Evolutionary conservation across 2,888 invertebrate species (phyloP).

Genomic region (Sipha maydis): DNA sequence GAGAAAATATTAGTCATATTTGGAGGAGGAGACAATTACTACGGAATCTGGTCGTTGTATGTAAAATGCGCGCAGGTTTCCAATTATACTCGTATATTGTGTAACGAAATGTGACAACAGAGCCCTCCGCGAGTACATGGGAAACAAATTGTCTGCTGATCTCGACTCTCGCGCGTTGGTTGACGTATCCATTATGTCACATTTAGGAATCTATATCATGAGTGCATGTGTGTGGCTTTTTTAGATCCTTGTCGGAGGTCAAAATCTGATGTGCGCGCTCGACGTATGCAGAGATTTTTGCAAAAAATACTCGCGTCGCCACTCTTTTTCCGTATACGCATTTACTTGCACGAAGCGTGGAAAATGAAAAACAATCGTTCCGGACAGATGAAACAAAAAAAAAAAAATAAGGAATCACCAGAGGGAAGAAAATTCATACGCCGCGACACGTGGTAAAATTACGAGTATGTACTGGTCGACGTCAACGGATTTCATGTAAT

Average conservation of each 20-base stretch:
- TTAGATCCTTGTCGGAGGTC: conserved; percentile 31
- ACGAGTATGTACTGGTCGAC: too few relatives aligned
- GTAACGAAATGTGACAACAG: not conserved
- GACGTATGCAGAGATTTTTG: not conserved
- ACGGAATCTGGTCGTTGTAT: not conserved
- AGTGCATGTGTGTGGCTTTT: not conserved
- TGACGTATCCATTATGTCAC: not conserved
- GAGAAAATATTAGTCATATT: too few relatives aligned
- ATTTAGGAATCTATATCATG: too few relatives aligned
- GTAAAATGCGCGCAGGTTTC: not conserved
- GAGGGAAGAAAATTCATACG: too few relatives aligned
- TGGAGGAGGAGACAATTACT: too few relatives aligned
- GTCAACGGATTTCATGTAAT: too few relatives aligned
- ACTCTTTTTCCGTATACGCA: too few relatives aligned
- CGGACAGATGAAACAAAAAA: not conserved
- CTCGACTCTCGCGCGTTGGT: not conserved
- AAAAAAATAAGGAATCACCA: too few relatives aligned
- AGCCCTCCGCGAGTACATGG: not conserved
- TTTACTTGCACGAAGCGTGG: not conserved
- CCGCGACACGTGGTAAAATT: too few relatives aligned
- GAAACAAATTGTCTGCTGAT: not conserved
- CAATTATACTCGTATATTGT: not conserved
- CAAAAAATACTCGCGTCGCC: not conserved
- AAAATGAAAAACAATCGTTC: not conserved
- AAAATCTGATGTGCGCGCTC: not conserved